Evolutionary conservation across 64 coral and sea anemone species (phyloP).

Genomic region (Stylophora pistillata): DNA sequence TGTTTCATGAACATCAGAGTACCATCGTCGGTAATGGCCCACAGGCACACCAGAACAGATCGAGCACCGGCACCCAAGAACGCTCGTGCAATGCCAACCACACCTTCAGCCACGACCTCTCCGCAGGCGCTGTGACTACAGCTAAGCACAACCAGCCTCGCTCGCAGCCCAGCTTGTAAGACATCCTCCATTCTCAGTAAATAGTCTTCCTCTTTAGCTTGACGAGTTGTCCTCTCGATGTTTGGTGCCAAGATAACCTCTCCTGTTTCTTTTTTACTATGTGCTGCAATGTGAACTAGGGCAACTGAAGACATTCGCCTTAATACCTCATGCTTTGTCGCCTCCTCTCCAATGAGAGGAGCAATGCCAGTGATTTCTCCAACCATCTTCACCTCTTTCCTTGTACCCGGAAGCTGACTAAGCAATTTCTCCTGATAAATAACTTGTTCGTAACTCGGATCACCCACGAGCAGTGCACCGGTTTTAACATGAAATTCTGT

Average conservation of each 20-base stretch:
- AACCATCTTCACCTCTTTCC: background rate
- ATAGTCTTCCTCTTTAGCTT: background rate
- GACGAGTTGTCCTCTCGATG: too few relatives aligned
- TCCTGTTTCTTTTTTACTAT: background rate
- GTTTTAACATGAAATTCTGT: too few relatives aligned
- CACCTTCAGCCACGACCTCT: background rate
- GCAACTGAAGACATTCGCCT: background rate
- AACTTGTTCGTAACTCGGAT: too few relatives aligned
- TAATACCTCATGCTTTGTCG: background rate
- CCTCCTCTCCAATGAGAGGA: background rate
- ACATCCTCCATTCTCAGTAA: background rate
- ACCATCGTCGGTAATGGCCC: too few relatives aligned
- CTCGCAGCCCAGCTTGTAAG: background rate
- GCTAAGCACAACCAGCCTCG: conserved; percentile 1
- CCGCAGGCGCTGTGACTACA: background rate
- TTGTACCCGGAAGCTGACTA: background rate
- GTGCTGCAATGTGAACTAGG: background rate
- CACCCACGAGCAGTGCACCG: too few relatives aligned
- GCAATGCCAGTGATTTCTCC: background rate
- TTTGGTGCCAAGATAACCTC: background rate
- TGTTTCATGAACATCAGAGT: too few relatives aligned
- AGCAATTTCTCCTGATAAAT: background rate
- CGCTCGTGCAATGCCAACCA: too few relatives aligned
- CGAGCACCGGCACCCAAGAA: too few relatives aligned
- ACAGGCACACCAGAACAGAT: too few relatives aligned